Conservation (phyloP, 2,888 invertebrate genomes). For the Amblyjoppa fuscipennis region DNA sequence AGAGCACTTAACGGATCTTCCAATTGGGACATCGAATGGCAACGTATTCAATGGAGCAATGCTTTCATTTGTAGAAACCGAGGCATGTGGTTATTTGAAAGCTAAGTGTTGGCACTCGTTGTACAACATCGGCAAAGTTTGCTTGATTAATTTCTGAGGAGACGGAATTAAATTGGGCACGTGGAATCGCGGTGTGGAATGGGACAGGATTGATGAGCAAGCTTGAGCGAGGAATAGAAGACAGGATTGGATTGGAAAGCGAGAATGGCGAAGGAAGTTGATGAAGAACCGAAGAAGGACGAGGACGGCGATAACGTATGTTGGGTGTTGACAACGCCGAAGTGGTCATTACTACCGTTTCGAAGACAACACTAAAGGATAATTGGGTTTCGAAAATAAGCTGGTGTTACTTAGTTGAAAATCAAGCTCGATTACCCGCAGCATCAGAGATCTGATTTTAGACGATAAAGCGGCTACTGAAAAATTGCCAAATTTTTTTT, state of each 20-base stretch:
- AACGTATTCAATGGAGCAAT: neutral
- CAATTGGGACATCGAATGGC: too few relatives aligned
- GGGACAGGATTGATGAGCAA: conserved; percentile 1
- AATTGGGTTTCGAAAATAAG: conserved; percentile 11
- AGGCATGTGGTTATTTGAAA: neutral
- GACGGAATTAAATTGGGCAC: conserved; percentile 68
- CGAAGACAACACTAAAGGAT: conserved; percentile 16
- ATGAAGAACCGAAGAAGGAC: neutral
- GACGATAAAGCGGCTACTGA: neutral
- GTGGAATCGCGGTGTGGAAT: conserved; percentile 32
- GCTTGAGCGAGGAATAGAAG: neutral
- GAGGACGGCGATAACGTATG: conserved; percentile 37
- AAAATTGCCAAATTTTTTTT: neutral
- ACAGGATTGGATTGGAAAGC: conserved; percentile 5
- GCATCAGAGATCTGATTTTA: too few relatives aligned
- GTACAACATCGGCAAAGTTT: conserved; percentile 70
- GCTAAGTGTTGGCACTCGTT: conserved; percentile 60
- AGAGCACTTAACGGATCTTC: too few relatives aligned
- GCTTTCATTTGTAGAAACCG: neutral
- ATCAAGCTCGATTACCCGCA: conserved; percentile 47
- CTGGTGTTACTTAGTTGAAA: conserved; percentile 55
- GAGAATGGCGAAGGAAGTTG: conserved; percentile 26
- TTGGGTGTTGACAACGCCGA: conserved; percentile 50
- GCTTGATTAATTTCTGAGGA: conserved; percentile 72
- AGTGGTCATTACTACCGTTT: conserved; percentile 51